Evolutionary conservation across 2,797 vertebrate genomes (phyloP).

Genomic region (Cuniculus paca): DNA sequence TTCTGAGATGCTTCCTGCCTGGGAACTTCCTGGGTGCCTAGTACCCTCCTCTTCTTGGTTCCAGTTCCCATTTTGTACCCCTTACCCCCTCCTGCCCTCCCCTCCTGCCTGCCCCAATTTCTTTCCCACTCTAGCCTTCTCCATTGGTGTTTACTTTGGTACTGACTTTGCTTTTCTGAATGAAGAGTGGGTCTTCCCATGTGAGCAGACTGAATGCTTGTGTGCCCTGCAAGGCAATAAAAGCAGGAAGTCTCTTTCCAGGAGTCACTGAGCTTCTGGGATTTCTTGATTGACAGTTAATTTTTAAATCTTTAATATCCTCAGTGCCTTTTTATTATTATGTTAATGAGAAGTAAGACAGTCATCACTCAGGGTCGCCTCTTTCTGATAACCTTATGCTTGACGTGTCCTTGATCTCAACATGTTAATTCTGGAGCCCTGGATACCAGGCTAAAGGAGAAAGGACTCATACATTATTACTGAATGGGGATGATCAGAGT

Average conservation of each 20-base stretch:
- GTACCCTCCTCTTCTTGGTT: background rate
- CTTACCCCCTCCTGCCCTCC: background rate
- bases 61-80: background rate
- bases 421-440: background rate
- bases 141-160: background rate
- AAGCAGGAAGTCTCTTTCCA: background rate
- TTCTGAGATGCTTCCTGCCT: background rate
- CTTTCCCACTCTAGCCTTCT: background rate
- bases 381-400: background rate
- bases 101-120: background rate
- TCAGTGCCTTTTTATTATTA: constrained; percentile 36
- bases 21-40: background rate
- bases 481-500: background rate
- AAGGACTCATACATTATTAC: background rate
- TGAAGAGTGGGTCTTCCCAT: background rate
- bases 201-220: background rate
- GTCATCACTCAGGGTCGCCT: background rate
- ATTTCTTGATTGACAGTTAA: background rate
- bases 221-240: background rate
- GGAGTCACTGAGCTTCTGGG: background rate
- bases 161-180: constrained; percentile 3
- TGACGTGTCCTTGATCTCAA: background rate
- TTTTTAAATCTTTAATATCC: constrained; percentile 29
- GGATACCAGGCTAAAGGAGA: constrained; percentile 4
- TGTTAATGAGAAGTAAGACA: background rate